These are phyloP conservation scores for Nothura maculosa DNA, from an alignment of 2,797 vertebrate species.

Conservation along the genomic window DNA sequence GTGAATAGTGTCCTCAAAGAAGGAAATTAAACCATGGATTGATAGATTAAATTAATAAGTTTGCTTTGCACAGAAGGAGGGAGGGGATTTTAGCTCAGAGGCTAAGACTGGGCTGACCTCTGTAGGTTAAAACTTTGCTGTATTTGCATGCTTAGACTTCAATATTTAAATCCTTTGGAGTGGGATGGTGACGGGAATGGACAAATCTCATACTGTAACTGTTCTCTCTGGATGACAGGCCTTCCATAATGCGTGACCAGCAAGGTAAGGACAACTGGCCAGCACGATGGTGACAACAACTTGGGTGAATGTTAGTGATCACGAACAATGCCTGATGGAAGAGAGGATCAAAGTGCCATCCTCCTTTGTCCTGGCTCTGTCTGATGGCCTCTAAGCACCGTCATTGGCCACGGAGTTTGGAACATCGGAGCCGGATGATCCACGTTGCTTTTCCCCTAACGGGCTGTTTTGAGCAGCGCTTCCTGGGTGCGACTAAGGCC, in stretches of 20 bases:
- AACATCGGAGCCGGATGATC: neutral
- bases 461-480: neutral
- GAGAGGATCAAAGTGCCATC: neutral
- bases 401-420: neutral
- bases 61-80: neutral
- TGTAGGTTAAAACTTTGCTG: neutral
- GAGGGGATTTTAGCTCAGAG: neutral
- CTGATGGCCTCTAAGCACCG: neutral
- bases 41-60: neutral
- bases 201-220: neutral
- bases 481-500: neutral
- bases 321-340: neutral
- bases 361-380: neutral
- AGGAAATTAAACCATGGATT: neutral
- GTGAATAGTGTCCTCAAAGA: neutral
- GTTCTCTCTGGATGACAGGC: neutral
- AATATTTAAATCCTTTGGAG: neutral
- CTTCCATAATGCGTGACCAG: neutral
- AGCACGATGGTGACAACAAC: neutral
- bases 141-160: constrained; percentile 9
- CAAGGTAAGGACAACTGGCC: neutral
- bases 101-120: neutral
- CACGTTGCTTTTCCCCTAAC: accelerated
- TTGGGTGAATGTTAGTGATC: neutral
- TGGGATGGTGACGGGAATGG: neutral